Evolutionary conservation across 2,888 invertebrate genomes (phyloP), one percentile per base, ranked within the genome.

Genomic region (Cryptocephalus primarius): DNA sequence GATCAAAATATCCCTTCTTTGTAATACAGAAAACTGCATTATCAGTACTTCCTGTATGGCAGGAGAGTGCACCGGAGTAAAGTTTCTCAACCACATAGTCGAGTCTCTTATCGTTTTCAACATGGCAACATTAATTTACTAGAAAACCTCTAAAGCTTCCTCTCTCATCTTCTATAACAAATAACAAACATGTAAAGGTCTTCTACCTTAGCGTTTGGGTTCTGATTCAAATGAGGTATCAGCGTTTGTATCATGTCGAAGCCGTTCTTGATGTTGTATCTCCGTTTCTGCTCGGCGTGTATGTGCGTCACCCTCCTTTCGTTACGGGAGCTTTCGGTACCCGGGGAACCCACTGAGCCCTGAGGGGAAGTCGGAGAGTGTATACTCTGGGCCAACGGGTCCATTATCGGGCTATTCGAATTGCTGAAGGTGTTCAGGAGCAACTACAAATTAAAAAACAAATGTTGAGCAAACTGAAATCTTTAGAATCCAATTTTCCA

Each of bases 251-350:
- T 77, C 70, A 87, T 86, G 71, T 96, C 95, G 71, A 96, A 96
- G 36, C 95, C 95, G 68, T 88, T 90, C 72, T 95, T 95, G 61
- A 96, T 94, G 69, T 94, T 95, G 68, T 88, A 93, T 45, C 95
- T 78, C 33, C 96, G 78, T 69, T 95, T 96, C 72, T 95, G 94
- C 66, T 96, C 96, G 1, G 96, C 93, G 70, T 92, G 92, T 59
- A 92, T 86, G 69, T 95, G 95, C 10, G 90, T 89, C 51, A 85
- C 88, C 45, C 93, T 79, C 40, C 87, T 75, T 64, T 88, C 83
- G 40, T 74, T 66, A 54, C 77, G 74, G 54, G 40, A 42, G 22
- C 46, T 41, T 22, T 78, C 73, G 1, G 71, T 60, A 43, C 65
- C 67, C 8, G 75, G 69, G 8, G 70, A 69, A n/a, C 67, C 67